Evolutionary conservation across 2,888 invertebrate species (phyloP), one percentile per base, ranked within the genome.

Genomic region (Pristionchus exspectatus): DNA sequence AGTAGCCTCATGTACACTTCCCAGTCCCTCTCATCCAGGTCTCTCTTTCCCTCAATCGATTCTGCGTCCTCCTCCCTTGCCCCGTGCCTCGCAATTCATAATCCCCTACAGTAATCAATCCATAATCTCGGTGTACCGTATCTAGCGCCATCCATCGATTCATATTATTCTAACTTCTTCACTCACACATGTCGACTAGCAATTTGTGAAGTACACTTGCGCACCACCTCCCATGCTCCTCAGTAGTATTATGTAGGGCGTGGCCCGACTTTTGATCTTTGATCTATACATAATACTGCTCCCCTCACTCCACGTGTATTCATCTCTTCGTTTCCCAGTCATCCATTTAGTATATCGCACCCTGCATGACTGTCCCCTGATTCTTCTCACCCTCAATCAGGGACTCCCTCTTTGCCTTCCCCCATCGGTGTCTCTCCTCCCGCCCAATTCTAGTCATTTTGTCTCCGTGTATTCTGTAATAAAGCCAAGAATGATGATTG

Each of bases 111-210:
- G 38, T 81, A 81, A 54, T 50, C 50, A 27, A 81, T 33, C 16
- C 72, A 72, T 77, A 16, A 50, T 81, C 50, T 54, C 81, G 81
- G 81, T 77, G 77, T 50, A 81, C 81, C 27, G 81, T 81, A 77
- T 72, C 72, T 16, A 30, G 14, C 44, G 50, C 81, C 81, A 81
- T 81, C 27, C 50, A 81, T 54, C 50, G n/a, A 81, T 54, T 12
- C 81, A 81, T 50, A 81, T 50, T 81, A 54, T 54, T 27, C 54
- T 33, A 81, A n/a, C 30, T 21, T 14, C 14, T 27, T 5, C 81
- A 50, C 38, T 1, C 38, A 27, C 12, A 81, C 81, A 50, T 81
- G 24, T 81, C 81, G 77, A 44, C 77, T 77, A 77, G 77, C 38
- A 81, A 33, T 50, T 50, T 81, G 81, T 50, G 5, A 81, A n/a